Evolutionary conservation across 2,113 vertebrate genomes (phyloP).

Genomic region (Pholis gunnellus): DNA sequence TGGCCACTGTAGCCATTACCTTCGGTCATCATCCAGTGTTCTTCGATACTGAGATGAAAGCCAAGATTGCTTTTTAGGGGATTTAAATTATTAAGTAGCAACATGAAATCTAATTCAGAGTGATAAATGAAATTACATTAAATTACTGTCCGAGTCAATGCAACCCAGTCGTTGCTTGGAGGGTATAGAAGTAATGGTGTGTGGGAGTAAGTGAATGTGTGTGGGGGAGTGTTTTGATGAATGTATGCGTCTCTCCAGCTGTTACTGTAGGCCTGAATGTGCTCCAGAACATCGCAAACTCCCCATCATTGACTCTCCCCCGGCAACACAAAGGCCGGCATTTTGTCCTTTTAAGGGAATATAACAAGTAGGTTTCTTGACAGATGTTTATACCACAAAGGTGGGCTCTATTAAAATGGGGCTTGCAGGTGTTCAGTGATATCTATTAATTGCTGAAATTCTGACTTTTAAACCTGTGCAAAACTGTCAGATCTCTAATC

Average conservation of each 20-base stretch:
- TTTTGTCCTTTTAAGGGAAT: slow-evolving; percentile 6
- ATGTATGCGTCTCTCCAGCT: slow-evolving; percentile 47
- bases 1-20: slow-evolving; percentile 17
- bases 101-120: slow-evolving; percentile 78
- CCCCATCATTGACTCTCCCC: slow-evolving; percentile 18
- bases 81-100: slow-evolving; percentile 79
- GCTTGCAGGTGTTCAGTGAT: not conserved
- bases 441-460: not conserved
- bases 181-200: slow-evolving; percentile 58
- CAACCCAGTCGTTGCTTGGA: slow-evolving; percentile 57
- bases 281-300: not conserved
- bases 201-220: slow-evolving; percentile 44
- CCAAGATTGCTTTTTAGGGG: slow-evolving; percentile 65
- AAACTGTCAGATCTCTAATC: not conserved
- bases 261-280: slow-evolving; percentile 32
- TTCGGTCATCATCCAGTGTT: slow-evolving; percentile 48
- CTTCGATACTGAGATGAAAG: slow-evolving; percentile 58
- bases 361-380: not conserved
- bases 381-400: slow-evolving; percentile 11
- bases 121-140: slow-evolving; percentile 81
- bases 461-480: not conserved
- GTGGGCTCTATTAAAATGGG: not conserved
- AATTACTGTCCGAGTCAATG: slow-evolving; percentile 59
- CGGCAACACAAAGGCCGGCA: slow-evolving; percentile 18
- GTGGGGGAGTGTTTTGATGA: slow-evolving; percentile 49